Base-by-base conservation (phyloP, 64 coral and sea anemone genomes). In the Pachyseris speciosa region DNA sequence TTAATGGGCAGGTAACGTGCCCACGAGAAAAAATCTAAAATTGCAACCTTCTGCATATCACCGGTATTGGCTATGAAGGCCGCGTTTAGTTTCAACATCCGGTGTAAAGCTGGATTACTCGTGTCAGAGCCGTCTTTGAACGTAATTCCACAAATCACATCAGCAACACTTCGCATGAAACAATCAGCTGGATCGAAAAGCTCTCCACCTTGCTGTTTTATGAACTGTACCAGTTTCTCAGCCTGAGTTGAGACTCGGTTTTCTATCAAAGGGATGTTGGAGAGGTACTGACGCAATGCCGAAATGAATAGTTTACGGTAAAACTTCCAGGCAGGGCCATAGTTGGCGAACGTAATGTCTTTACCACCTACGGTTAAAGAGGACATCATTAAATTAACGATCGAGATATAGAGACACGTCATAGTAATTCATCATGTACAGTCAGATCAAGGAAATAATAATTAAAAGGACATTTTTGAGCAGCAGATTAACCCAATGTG, bases 271-370 rank as follows among this genome's bases (percentile, higher is more conserved):
- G 57, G 70, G 19, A 67, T 8, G 47, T 93, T 60, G 6, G 43
- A 38, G 28, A 93, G 91, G 59, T 93, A 93, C 34, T 86, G 44
- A 5, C 91, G 70, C 6, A 93, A 53, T 15, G 83, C 43, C 39
- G 86, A 70, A 17, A 68, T 80, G 79, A 94, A 94, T 4, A 94
- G 38, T 36, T 94, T 94, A 22, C 92, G 77, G 19, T 94, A 75
- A 10, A 84, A 48, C n/a, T 65, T 94, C 92, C 92, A 94, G 7
- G 76, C 65, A 5, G 75, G 73, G 24, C 86, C 77, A 26, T 89
- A 72, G 30, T 66, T 74, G 32, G 85, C 92, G 37, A 94, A 80
- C 19, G 74, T 34, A 20, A 94, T 88, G 45, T 89, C 27, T 20
- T 94, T 94, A n/a, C 85, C 75, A 9, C 92, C 85, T 94, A 38